Percentiles rank a stretch among this genome's conserved stretches.
These are phyloP conservation scores for Ormia ochracea DNA, from an alignment of 2,888 invertebrate genomes.

Conservation along the genomic window DNA sequence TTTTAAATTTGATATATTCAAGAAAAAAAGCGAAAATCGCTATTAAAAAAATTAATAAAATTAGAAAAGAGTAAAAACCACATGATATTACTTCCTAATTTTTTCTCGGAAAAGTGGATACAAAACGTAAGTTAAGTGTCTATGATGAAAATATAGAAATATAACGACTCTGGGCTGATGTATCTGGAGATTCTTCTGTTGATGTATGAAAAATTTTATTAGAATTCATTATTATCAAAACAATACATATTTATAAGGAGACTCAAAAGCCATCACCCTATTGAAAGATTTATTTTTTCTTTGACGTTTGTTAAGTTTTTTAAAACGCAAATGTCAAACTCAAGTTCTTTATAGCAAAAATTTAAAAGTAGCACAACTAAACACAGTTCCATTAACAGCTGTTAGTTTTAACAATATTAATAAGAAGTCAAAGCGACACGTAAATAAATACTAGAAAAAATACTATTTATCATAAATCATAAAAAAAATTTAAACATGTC, in stretches of 20 bases:
- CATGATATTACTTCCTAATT: neutral
- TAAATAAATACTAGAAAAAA: slow-evolving; percentile 43
- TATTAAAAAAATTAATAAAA: slow-evolving; percentile 51
- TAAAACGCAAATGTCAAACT: neutral
- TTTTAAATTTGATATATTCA: slow-evolving; percentile 58
- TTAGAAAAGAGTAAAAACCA: slow-evolving; percentile 50
- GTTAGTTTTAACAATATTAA: neutral
- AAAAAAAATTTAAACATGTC: slow-evolving; percentile 32
- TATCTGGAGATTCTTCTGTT: too few species aligned
- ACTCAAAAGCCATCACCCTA: too few species aligned
- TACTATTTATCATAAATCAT: neutral
- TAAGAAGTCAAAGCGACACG: slow-evolving; percentile 30
- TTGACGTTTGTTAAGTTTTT: too few species aligned
- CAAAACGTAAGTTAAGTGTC: neutral
- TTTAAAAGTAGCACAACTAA: neutral
- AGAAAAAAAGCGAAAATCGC: slow-evolving; percentile 33
- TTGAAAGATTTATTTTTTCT: too few species aligned
- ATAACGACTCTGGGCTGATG: too few species aligned
- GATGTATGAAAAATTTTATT: too few species aligned
- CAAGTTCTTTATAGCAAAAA: neutral
- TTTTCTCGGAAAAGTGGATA: neutral
- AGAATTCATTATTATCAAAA: too few species aligned
- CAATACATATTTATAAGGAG: too few species aligned
- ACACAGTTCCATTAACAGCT: slow-evolving; percentile 28
- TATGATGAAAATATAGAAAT: neutral